Evolutionary conservation across 2,888 invertebrate species (phyloP), one percentile per base, ranked within the genome.

Genomic region (Nesidiocoris tenuis): DNA sequence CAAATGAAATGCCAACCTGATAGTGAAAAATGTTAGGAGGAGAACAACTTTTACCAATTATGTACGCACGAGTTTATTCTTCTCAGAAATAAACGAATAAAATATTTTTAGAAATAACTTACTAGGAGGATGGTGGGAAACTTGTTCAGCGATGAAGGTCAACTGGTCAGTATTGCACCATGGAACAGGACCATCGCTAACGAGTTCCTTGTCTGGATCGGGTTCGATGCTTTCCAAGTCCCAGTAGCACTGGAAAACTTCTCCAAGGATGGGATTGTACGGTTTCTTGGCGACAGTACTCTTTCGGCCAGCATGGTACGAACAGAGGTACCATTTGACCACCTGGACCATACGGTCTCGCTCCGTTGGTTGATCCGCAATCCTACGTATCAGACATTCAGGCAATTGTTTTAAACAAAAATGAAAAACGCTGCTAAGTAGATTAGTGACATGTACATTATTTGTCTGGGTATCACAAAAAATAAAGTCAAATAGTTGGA

Each of bases 101-200:
- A n/a, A n/a, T n/a, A n/a, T n/a, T n/a, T n/a, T n/a, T n/a, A n/a
- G n/a, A n/a, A n/a, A n/a, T n/a, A 25, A 12, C 66, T 74, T 71
- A 77, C 94, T 95, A 80, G 99, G 98, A 65, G 98, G 99, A 86
- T 99, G 99, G 86, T 99, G 99, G 9, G 98, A 98, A 12, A 98
- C 98, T 86, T 99, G 99, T 83, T 99, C 99, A 1, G 99, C 95
- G 67, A 98, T 90, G 85, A 99, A 99, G 5, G 93, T 90, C 9
- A 99, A 86, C 83, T 98, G 95, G 85, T 94, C 90, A 61, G 89
- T 89, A 12, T 88, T 88, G 80, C 94, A 95, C 94, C 96, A 96
- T 0, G 96, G 95, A 59, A 96, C 90, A 0, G 97, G 97, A 0
- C 96, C 95, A 81, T 94, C 94, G 16, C 86, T 85, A 9, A 90